Evolutionary conservation across 2,113 vertebrate species (phyloP).

Genomic region (Sceloporus tristichus): DNA sequence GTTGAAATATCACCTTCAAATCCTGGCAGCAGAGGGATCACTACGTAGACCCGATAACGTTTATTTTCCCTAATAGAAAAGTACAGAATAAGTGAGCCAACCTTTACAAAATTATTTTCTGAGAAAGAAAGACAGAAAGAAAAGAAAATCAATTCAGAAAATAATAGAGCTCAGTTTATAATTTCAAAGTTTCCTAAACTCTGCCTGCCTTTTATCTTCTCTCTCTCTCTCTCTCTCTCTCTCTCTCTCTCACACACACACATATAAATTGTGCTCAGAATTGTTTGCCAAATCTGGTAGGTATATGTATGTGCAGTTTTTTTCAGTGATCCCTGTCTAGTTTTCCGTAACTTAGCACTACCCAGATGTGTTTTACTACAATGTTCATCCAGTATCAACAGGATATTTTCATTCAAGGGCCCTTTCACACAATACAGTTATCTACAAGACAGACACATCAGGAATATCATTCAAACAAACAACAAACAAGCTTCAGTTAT

Average conservation of each 20-base stretch:
- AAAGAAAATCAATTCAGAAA: rapidly evolving
- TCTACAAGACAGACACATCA: no score
- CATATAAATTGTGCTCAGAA: background rate
- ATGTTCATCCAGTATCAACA: background rate
- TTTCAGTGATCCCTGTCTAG: background rate
- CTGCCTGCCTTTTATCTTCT: no score
- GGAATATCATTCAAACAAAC: no score
- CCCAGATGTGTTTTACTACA: background rate
- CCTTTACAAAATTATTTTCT: background rate
- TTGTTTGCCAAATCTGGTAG: background rate
- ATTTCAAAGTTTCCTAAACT: background rate
- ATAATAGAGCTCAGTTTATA: background rate
- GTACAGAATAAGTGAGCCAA: rapidly evolving
- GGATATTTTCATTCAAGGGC: no score
- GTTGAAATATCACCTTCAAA: slow-evolving; percentile 97
- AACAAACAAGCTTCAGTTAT: no score
- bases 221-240: no score
- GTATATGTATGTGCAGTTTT: background rate
- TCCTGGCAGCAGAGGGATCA: slow-evolving; percentile 94
- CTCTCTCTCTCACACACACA: no score
- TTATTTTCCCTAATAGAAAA: slow-evolving; percentile 82
- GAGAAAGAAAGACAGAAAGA: rapidly evolving
- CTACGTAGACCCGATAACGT: slow-evolving; percentile 91
- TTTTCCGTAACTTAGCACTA: background rate
- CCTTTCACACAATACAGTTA: no score